phyloP scores from a whole-genome alignment of 2,113 vertebrate species.

The Strigops habroptila region DNA sequence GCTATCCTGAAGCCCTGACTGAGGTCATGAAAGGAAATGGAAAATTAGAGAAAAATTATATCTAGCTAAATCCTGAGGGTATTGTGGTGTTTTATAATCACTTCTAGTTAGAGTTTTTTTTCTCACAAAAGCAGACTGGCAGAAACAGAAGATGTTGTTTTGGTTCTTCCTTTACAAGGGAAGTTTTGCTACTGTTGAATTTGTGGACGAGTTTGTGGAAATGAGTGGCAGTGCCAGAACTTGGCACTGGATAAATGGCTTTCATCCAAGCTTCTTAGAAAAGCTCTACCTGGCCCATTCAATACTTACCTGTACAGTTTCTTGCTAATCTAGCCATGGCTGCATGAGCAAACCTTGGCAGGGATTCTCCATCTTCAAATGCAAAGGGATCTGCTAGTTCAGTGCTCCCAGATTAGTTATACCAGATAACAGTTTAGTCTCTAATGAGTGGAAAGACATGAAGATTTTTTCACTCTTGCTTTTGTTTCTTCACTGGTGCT shows the following conservation, averaged over 20 bases:
- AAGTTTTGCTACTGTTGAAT: not conserved
- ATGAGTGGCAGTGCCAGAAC: not conserved
- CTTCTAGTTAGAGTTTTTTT: conserved; percentile 54
- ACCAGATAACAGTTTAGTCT: not conserved
- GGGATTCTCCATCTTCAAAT: not conserved
- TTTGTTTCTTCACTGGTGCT: not conserved
- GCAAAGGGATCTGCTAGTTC: not conserved
- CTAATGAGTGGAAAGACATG: not conserved
- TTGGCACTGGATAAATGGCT: not conserved
- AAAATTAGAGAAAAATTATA: not conserved
- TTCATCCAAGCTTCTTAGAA: not conserved
- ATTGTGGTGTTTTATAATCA: conserved; percentile 23
- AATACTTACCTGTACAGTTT: not conserved
- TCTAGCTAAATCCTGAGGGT: not conserved
- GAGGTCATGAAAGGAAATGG: not conserved
- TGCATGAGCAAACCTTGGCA: not conserved
- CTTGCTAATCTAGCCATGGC: not conserved
- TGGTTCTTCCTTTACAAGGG: not conserved
- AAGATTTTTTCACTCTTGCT: not conserved
- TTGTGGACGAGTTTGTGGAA: not conserved
- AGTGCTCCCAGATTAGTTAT: not conserved
- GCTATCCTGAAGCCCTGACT: not conserved
- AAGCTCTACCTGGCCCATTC: not conserved
- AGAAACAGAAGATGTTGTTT: not conserved
- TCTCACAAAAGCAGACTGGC: not conserved